phyloP scores from a whole-genome alignment of 2,888 invertebrate species.

The Poecilus cupreus region DNA sequence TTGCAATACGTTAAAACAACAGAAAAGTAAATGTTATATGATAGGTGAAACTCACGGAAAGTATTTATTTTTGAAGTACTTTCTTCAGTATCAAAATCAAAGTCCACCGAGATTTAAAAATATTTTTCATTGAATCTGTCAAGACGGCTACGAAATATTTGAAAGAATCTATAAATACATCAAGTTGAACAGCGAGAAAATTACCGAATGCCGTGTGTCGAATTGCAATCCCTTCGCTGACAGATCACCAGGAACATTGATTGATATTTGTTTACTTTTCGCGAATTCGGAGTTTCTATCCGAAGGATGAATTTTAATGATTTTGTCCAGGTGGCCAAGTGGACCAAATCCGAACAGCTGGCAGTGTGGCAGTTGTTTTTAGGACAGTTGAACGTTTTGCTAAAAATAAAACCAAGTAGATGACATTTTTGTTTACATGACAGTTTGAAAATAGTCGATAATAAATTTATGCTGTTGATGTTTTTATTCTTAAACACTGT shows the following conservation, averaged over 20 bases:
- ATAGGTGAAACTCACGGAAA: too few relatives aligned
- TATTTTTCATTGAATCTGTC: background rate
- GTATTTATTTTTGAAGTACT: background rate
- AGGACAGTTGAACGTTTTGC: constrained; percentile 6
- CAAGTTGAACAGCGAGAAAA: background rate
- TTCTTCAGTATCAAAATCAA: constrained; percentile 5
- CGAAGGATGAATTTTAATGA: constrained; percentile 21
- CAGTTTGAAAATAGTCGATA: constrained; percentile 27
- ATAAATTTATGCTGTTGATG: constrained; percentile 22
- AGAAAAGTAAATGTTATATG: too few relatives aligned
- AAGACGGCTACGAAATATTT: background rate
- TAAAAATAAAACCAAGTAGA: constrained; percentile 10
- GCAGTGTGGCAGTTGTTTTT: constrained; percentile 30
- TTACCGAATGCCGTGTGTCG: background rate
- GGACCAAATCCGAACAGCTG: constrained; percentile 3
- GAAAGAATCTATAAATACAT: constrained; percentile 6
- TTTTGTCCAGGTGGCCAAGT: constrained; percentile 31
- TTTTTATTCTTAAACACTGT: background rate
- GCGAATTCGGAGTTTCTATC: background rate
- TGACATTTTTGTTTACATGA: constrained; percentile 43
- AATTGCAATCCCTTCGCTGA: background rate
- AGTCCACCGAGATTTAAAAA: background rate
- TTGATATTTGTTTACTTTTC: constrained; percentile 10
- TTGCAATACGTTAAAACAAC: too few relatives aligned
- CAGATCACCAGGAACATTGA: background rate